phyloP scores from a whole-genome alignment of 2,113 vertebrate species.

The Acanthochromis polyacanthus region DNA sequence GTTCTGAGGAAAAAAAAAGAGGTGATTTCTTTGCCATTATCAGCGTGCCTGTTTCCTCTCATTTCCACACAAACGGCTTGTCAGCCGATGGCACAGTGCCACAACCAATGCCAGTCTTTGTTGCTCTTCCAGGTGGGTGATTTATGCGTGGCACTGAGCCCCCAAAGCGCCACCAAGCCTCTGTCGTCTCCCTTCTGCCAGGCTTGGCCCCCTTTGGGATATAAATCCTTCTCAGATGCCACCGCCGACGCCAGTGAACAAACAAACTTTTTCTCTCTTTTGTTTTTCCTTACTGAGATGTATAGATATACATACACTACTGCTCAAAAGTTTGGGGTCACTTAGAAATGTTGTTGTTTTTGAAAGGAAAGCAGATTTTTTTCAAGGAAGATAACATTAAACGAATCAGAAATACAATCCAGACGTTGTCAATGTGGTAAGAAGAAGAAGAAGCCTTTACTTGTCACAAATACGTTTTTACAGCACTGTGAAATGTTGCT shows the following conservation, averaged over 20 bases:
- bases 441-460: too few relatives aligned
- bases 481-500: too few relatives aligned
- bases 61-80: conserved; percentile 65
- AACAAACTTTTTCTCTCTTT: conserved; percentile 59
- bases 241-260: conserved; percentile 24
- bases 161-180: conserved; percentile 63
- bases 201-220: conserved; percentile 60
- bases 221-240: conserved; percentile 71
- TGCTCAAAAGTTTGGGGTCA: too few relatives aligned
- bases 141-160: conserved; percentile 74
- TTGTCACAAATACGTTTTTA: too few relatives aligned
- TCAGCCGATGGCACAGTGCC: conserved; percentile 52
- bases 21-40: conserved; percentile 56
- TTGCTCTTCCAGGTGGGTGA: conserved; percentile 78
- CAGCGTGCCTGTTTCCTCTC: conserved; percentile 53
- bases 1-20: conserved; percentile 12
- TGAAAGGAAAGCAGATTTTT: too few relatives aligned
- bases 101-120: conserved; percentile 64
- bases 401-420: too few relatives aligned
- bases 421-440: too few relatives aligned
- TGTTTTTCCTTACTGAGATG: conserved; percentile 44
- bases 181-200: conserved; percentile 71
- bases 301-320: not conserved
- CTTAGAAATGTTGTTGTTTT: too few relatives aligned
- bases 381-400: too few relatives aligned